phyloP scores from a whole-genome alignment of 1,140 invertebrate species.

The Bursaphelenchus mucronatus region DNA sequence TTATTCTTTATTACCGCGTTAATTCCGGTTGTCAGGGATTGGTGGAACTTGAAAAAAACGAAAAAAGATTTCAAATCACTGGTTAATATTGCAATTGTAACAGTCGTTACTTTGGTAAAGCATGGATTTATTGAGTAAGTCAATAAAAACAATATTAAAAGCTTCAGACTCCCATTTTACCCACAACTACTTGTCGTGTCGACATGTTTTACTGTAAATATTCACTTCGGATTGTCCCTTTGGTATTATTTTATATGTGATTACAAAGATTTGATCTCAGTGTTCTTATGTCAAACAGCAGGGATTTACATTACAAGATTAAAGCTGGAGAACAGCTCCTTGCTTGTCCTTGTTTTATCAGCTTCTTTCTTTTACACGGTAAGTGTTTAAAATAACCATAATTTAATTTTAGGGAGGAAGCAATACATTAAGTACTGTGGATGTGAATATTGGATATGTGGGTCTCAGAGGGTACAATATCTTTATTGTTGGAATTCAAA shows the following conservation, averaged over 20 bases:
- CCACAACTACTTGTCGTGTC: constrained; percentile 4
- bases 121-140: background rate
- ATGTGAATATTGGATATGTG: constrained; percentile 62
- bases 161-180: background rate
- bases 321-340: background rate
- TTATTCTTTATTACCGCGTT: no score
- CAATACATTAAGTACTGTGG: constrained; percentile 62
- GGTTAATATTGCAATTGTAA: constrained; percentile 1
- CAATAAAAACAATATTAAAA: background rate
- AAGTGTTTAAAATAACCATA: background rate
- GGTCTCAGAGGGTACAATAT: constrained; percentile 60
- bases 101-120: constrained; percentile 4
- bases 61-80: background rate
- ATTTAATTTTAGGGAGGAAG: constrained; percentile 62
- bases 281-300: constrained; percentile 10
- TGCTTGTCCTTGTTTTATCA: constrained; percentile 18
- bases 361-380: constrained; percentile 35
- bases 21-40: no score
- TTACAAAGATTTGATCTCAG: constrained; percentile 1
- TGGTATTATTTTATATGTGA: constrained; percentile 25
- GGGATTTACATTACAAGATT: constrained; percentile 13
- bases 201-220: constrained; percentile 18
- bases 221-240: constrained; percentile 13
- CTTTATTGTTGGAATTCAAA: constrained; percentile 51
- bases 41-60: no score